These are phyloP conservation scores for Drosophila pachea DNA, from an alignment of 1,140 invertebrate species.

Conservation along the genomic window DNA sequence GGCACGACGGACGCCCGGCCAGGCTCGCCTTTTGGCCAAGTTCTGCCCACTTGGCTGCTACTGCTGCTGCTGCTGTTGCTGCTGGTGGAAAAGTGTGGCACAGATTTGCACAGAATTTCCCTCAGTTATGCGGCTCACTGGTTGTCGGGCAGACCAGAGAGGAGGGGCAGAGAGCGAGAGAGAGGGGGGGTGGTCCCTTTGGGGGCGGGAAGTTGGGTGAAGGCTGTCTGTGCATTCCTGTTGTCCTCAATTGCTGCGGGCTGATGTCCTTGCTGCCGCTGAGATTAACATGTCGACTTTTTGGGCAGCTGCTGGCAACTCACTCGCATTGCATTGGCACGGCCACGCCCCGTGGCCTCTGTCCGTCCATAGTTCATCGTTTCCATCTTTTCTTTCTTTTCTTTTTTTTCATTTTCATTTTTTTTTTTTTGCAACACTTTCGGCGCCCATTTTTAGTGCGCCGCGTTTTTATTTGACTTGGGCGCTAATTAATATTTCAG, in stretches of 20 bases:
- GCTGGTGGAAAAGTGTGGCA: slow-evolving; percentile 42
- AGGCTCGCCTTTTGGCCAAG: slow-evolving; percentile 13
- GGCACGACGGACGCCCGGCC: slow-evolving; percentile 32
- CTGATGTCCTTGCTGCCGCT: slow-evolving; percentile 38
- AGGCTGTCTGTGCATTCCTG: slow-evolving; percentile 31
- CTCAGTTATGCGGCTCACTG: slow-evolving; percentile 12
- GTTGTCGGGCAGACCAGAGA: too few species aligned
- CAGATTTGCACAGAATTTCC: slow-evolving; percentile 46
- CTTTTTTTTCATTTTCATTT: too few species aligned
- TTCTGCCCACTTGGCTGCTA: slow-evolving; percentile 13
- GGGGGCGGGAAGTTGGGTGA: neutral
- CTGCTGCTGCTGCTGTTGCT: too few species aligned
- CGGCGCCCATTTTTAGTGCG: slow-evolving; percentile 36
- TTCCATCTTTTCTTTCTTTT: neutral
- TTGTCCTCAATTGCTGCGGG: slow-evolving; percentile 72
- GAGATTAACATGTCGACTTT: slow-evolving; percentile 43
- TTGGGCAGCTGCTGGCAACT: slow-evolving; percentile 19
- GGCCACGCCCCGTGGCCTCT: neutral
- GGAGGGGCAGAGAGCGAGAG: too few species aligned
- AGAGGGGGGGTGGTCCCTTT: slow-evolving; percentile 14
- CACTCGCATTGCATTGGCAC: slow-evolving; percentile 34
- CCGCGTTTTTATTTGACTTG: slow-evolving; percentile 60
- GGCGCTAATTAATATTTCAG: slow-evolving; percentile 73
- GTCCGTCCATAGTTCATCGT: neutral
- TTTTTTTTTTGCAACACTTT: slow-evolving; percentile 23